Evolutionary conservation across 30 jellyfish, hydroid and myxozoan species (phyloP), one percentile per base, ranked within the genome.

Genomic region (Turritopsis rubra): DNA sequence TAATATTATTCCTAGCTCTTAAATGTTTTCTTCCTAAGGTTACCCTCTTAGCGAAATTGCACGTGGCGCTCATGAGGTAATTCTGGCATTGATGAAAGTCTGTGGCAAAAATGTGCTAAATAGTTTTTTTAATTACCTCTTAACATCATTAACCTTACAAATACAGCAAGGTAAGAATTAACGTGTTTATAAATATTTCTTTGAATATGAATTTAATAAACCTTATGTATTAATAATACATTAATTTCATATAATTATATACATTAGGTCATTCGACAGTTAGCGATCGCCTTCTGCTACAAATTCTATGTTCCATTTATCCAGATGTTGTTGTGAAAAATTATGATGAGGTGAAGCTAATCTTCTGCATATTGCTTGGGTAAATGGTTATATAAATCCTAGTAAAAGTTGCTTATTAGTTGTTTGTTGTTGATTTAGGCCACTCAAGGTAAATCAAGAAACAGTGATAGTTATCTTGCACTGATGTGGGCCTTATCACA

Each of bases 401-500:
- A 28, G 25, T 66, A 16, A 60, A 21, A 8, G n/a, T 0, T 53
- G 65, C 60, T 66, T 21, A 25, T 19, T 52, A 13, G 41, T 13
- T 28, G 5, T 16, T 66, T 21, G 52, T 17, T 54, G 24, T 28
- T 79, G 28, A 76, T 53, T 1, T 26, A 91, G 97, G 83, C 81
- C 31, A 60, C 87, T 74, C 76, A 26, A 66, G 95, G 93, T 52
- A 91, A 87, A 54, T 52, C 96, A 3, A 73, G 21, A 24, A 87
- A 92, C 0, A 90, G 88, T 52, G 93, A 87, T 52, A 73, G 96
- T 21, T 91, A 83, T 77, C 60, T 91, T 81, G 85, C 96, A 29
- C 87, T 91, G 68, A 91, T 91, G 17, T 91, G 98, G 98, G 88
- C 90, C 28, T 84, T 74, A 65, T 83, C 89, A 20, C 98, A 87